These are phyloP conservation scores for Fopius arisanus DNA, from an alignment of 1,140 invertebrate genomes.

Conservation along the genomic window DNA sequence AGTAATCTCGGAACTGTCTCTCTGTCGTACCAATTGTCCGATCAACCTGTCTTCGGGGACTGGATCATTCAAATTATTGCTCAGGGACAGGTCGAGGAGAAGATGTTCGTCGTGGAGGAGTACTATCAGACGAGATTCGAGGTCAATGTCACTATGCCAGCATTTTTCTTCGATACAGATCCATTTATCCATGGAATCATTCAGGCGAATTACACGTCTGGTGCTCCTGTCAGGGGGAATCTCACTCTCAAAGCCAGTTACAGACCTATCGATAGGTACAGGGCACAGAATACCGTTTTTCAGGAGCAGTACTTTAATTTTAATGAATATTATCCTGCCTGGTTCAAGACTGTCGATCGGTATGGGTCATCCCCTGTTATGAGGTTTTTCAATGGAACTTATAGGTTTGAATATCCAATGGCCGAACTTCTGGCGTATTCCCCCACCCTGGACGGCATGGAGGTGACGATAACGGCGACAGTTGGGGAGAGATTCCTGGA, in stretches of 20 bases:
- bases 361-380: constrained; percentile 71
- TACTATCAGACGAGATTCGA: constrained; percentile 93
- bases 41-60: constrained; percentile 90
- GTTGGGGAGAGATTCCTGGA: constrained; percentile 91
- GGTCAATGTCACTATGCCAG: constrained; percentile 95
- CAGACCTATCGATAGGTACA: constrained; percentile 68
- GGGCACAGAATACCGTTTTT: not conserved
- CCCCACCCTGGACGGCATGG: constrained; percentile 76
- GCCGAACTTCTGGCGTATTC: constrained; percentile 76
- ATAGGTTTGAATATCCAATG: constrained; percentile 86
- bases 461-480: constrained; percentile 85
- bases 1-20: constrained; percentile 92
- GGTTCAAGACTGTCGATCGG: constrained; percentile 70
- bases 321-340: constrained; percentile 80
- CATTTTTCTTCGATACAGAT: constrained; percentile 89
- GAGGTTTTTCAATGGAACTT: constrained; percentile 85
- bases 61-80: constrained; percentile 91
- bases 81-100: constrained; percentile 86
- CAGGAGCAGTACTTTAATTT: constrained; percentile 77
- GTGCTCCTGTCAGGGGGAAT: constrained; percentile 84
- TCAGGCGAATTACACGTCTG: constrained; percentile 93
- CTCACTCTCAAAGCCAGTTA: constrained; percentile 83
- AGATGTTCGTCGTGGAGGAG: constrained; percentile 88
- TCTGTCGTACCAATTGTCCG: constrained; percentile 86
- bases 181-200: constrained; percentile 83